Evolutionary conservation across 1,140 invertebrate genomes (phyloP).

Genomic region (Lanistes nyassanus): DNA sequence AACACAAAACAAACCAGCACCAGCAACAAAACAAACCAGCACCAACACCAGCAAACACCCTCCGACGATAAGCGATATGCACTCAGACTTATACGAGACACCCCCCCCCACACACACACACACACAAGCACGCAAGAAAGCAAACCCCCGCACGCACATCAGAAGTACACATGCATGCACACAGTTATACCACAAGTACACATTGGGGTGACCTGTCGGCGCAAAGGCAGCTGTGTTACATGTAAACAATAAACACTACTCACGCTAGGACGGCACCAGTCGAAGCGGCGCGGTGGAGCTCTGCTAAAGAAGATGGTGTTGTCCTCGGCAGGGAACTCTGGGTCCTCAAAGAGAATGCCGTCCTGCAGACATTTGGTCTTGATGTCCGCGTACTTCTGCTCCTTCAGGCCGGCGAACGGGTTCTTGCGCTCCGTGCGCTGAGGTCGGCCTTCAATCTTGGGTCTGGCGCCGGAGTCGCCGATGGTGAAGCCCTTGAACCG

Average conservation of each 20-base stretch:
- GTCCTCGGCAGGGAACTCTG: constrained; percentile 59
- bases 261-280: constrained; percentile 63
- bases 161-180: neutral
- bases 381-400: constrained; percentile 59
- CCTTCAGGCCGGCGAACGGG: constrained; percentile 49
- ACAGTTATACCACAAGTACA: neutral
- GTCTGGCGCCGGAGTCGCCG: constrained; percentile 26
- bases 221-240: no score
- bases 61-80: no score
- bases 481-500: constrained; percentile 26
- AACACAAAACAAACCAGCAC: no score
- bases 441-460: constrained; percentile 37
- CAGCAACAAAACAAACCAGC: no score
- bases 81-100: neutral
- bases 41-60: no score
- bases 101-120: constrained; percentile 9
- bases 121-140: neutral
- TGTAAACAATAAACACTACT: constrained; percentile 30
- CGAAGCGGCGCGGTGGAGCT: constrained; percentile 55
- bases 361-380: constrained; percentile 52
- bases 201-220: no score
- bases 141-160: neutral
- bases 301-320: constrained; percentile 61
- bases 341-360: constrained; percentile 63
- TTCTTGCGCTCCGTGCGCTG: constrained; percentile 41